A percentile compares a stretch with the other conserved stretches of the same genome.
phyloP scores from a whole-genome alignment of 2,113 vertebrate genomes.

The Saguinus midas region DNA sequence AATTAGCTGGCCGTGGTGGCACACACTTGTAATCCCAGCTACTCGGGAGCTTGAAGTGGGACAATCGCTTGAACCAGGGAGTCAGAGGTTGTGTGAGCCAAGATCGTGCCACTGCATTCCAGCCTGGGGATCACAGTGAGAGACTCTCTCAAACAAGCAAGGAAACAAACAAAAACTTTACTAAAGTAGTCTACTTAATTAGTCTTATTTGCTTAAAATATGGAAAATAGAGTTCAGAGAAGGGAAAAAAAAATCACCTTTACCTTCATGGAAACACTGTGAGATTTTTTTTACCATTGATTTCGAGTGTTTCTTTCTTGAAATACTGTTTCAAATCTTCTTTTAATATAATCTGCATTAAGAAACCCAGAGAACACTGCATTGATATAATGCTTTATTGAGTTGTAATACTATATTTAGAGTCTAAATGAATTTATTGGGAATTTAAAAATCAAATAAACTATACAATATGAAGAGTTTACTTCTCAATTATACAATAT shows the following conservation, averaged over 20 bases:
- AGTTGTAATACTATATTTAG: background rate
- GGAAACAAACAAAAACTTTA: background rate
- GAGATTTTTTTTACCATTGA: background rate
- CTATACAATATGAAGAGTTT: background rate
- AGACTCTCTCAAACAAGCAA: too few relatives aligned
- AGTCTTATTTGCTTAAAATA: conserved; percentile 35
- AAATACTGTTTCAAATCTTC: background rate
- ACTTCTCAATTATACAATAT: background rate
- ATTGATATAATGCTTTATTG: background rate
- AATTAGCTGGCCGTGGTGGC: too few relatives aligned
- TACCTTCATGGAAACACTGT: background rate
- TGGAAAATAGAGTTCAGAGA: background rate
- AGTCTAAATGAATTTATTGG: background rate
- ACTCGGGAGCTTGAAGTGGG: too few relatives aligned
- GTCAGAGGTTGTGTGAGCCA: too few relatives aligned
- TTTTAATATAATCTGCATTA: background rate
- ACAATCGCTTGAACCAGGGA: too few relatives aligned
- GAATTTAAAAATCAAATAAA: background rate
- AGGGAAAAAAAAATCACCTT: background rate
- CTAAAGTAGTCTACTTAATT: background rate
- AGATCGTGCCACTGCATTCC: too few relatives aligned
- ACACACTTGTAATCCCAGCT: too few relatives aligned
- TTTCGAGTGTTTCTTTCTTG: background rate
- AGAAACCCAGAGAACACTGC: background rate
- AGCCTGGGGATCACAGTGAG: too few relatives aligned